phyloP scores from a whole-genome alignment of 1,140 invertebrate genomes.

The Hyposmocoma kahamanoa region DNA sequence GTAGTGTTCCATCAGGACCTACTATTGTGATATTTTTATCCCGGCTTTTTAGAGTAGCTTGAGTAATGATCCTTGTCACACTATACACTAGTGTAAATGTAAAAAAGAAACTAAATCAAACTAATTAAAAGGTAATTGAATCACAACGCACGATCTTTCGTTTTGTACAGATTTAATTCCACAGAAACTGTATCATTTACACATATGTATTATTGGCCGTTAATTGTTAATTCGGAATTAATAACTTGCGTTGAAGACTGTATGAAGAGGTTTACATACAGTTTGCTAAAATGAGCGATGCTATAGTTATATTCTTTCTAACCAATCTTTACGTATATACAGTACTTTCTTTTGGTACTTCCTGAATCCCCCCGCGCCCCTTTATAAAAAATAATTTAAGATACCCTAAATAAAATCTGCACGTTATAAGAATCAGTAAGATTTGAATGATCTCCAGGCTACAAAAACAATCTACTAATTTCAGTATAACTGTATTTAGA shows the following conservation, averaged over 20 bases:
- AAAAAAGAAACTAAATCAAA: conserved; percentile 21
- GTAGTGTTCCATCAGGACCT: no score
- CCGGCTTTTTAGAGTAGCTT: no score
- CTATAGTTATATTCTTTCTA: no score
- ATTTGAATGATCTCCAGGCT: background rate
- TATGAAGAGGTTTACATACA: no score
- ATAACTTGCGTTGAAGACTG: no score
- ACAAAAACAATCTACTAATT: no score
- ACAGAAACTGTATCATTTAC: conserved; percentile 66
- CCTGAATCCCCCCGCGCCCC: conserved; percentile 33
- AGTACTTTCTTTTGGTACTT: conserved; percentile 29
- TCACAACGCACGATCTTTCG: conserved; percentile 52
- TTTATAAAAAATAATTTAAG: conserved; percentile 43
- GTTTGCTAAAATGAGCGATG: no score
- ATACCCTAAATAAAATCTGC: conserved; percentile 33
- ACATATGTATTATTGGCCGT: conserved; percentile 51
- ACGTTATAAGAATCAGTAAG: conserved; percentile 11
- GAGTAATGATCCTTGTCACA: no score
- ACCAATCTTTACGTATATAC: conserved; percentile 62
- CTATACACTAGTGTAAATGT: no score
- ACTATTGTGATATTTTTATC: no score
- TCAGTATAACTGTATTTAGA: no score
- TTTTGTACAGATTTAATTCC: conserved; percentile 73
- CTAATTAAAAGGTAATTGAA: conserved; percentile 32
- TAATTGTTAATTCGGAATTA: conserved; percentile 59